A percentile compares a stretch with the other conserved stretches of the same genome.
Conservation (phyloP, 2,888 invertebrate species). For the Lampropteryx suffumata region DNA sequence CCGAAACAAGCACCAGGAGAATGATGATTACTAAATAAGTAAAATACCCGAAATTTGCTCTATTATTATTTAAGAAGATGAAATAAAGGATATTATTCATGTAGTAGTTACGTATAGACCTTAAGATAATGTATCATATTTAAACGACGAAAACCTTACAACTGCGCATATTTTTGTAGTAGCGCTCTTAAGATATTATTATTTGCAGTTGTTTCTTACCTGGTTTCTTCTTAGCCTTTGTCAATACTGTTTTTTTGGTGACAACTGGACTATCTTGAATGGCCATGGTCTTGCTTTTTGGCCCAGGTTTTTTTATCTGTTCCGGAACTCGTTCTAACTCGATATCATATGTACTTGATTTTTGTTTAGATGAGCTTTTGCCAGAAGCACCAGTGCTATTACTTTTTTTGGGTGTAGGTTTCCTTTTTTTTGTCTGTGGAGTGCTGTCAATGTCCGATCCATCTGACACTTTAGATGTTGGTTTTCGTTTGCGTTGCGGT, state of each 20-base stretch:
- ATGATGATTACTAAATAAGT: too few relatives aligned
- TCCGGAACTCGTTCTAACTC: too few relatives aligned
- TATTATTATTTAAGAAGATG: too few relatives aligned
- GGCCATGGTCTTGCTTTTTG: not conserved
- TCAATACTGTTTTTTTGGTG: too few relatives aligned
- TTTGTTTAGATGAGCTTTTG: not conserved
- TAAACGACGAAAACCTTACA: too few relatives aligned
- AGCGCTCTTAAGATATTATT: not conserved
- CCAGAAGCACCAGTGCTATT: not conserved
- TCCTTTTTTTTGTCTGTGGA: not conserved
- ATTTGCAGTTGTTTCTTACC: not conserved
- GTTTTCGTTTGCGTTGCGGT: constrained; percentile 1
- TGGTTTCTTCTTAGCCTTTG: not conserved
- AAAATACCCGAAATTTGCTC: too few relatives aligned
- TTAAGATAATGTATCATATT: too few relatives aligned
- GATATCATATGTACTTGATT: not conserved
- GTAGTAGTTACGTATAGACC: too few relatives aligned
- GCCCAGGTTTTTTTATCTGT: not conserved
- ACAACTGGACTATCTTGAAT: not conserved
- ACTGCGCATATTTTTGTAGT: too few relatives aligned
- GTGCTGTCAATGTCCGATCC: not conserved
- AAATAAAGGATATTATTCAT: too few relatives aligned
- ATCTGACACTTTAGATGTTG: not conserved
- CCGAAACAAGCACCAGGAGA: too few relatives aligned
- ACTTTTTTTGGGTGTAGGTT: not conserved